phyloP scores from a whole-genome alignment of 2,113 vertebrate genomes.

The Formicarius rufipectus region DNA sequence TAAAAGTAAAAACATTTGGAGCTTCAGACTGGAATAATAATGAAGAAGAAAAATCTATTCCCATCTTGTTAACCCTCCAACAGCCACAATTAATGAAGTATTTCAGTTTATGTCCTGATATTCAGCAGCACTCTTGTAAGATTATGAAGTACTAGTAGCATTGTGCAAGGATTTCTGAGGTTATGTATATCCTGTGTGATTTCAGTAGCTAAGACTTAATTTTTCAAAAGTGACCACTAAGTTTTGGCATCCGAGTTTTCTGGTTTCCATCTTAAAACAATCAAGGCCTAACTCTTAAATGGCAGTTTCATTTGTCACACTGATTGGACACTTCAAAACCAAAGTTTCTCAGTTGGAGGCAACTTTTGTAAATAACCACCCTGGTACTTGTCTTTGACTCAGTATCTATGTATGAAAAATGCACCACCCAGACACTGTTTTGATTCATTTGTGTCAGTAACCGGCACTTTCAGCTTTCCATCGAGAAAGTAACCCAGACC shows the following conservation, averaged over 20 bases:
- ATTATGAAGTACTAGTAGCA: background rate
- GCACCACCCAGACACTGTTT: background rate
- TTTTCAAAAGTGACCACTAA: background rate
- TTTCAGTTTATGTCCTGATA: background rate
- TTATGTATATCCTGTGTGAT: fast-evolving
- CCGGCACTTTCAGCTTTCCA: background rate
- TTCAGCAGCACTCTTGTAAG: background rate
- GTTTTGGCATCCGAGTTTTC: background rate
- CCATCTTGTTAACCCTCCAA: background rate
- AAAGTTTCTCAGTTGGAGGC: background rate
- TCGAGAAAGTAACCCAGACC: background rate
- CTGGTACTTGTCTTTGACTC: background rate
- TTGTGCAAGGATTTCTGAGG: background rate
- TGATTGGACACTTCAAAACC: background rate
- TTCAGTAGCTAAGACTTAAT: background rate
- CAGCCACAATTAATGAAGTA: background rate
- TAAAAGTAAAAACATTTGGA: conserved; percentile 53
- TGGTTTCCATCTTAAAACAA: background rate
- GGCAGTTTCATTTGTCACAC: background rate
- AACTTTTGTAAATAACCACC: background rate
- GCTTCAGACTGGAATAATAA: conserved; percentile 8
- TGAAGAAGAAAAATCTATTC: background rate
- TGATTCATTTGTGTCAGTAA: background rate
- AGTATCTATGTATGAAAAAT: background rate
- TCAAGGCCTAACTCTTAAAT: background rate